Percentiles rank a stretch among this genome's conserved stretches.
phyloP scores from a whole-genome alignment of 2,888 invertebrate genomes.

The Heliconius cydno region DNA sequence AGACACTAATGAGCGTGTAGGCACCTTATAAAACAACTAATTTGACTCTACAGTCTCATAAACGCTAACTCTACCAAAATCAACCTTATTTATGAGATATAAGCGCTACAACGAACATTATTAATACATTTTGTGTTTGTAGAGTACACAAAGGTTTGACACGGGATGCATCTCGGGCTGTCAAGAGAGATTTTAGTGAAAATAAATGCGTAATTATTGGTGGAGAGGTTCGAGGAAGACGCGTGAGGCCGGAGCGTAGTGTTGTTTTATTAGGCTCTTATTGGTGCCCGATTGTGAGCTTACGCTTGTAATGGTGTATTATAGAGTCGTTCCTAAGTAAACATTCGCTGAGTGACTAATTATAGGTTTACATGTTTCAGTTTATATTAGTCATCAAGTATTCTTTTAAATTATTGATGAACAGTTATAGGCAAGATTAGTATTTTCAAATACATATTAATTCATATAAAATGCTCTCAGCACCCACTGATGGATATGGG shows the following conservation, averaged over 20 bases:
- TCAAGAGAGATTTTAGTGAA: constrained; percentile 75
- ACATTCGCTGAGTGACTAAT: constrained; percentile 23
- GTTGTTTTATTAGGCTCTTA: constrained; percentile 66
- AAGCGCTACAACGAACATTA: constrained; percentile 41
- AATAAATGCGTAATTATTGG: constrained; percentile 78
- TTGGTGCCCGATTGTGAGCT: constrained; percentile 49
- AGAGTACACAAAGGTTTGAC: constrained; percentile 68
- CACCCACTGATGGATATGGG: background rate
- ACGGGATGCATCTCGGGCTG: constrained; percentile 75
- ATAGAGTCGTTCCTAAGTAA: constrained; percentile 26
- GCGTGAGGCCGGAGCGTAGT: constrained; percentile 63
- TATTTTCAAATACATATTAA: background rate
- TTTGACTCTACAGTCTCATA: constrained; percentile 43
- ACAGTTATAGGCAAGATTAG: background rate
- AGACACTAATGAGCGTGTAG: constrained; percentile 80
- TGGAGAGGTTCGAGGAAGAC: constrained; percentile 67
- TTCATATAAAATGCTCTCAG: background rate
- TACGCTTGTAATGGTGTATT: constrained; percentile 38
- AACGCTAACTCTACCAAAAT: constrained; percentile 46
- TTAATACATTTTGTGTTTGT: constrained; percentile 51
- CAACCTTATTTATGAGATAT: constrained; percentile 48
- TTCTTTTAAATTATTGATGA: background rate
- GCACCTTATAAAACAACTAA: constrained; percentile 64
- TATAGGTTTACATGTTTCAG: constrained; percentile 20
- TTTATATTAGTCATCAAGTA: background rate